A percentile compares a stretch with the other conserved stretches of the same genome.
These are phyloP conservation scores for Notothenia coriiceps DNA, from an alignment of 2,113 vertebrate genomes.

Conservation along the genomic window DNA sequence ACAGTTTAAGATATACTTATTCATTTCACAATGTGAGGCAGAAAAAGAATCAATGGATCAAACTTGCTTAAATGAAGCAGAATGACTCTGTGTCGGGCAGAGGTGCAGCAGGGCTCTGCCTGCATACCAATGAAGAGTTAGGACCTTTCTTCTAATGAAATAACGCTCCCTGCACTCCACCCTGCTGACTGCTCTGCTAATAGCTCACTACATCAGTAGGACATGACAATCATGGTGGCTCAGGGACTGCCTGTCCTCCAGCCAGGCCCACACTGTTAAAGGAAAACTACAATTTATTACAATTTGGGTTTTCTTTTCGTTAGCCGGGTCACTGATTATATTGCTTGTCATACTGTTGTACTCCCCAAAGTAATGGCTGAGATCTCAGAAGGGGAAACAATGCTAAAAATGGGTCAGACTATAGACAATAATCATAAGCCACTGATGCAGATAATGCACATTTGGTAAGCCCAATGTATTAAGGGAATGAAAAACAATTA, in stretches of 20 bases:
- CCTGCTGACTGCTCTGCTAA: constrained; percentile 35
- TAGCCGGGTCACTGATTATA: neutral
- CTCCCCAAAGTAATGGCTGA: neutral
- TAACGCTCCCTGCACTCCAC: constrained; percentile 12
- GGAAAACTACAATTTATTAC: neutral
- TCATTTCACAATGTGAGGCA: constrained; percentile 75
- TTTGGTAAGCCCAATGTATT: neutral
- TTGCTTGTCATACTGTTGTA: neutral
- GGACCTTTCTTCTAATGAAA: constrained; percentile 38
- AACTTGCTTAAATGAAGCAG: constrained; percentile 78
- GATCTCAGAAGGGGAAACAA: neutral
- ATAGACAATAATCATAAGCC: neutral
- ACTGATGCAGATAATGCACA: neutral
- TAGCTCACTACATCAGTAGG: constrained; percentile 26
- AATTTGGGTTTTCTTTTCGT: neutral
- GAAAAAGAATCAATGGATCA: constrained; percentile 64
- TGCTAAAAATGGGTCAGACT: neutral
- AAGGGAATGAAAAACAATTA: neutral
- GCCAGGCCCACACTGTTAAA: neutral
- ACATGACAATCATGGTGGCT: constrained; percentile 20
- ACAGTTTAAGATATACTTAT: constrained; percentile 79
- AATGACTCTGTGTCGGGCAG: constrained; percentile 55
- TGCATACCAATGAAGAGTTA: constrained; percentile 44
- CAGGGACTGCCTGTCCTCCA: neutral
- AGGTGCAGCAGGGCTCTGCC: constrained; percentile 39